Evolutionary conservation across 2,888 invertebrate species (phyloP).

Genomic region (Hypercompe scribonia): DNA sequence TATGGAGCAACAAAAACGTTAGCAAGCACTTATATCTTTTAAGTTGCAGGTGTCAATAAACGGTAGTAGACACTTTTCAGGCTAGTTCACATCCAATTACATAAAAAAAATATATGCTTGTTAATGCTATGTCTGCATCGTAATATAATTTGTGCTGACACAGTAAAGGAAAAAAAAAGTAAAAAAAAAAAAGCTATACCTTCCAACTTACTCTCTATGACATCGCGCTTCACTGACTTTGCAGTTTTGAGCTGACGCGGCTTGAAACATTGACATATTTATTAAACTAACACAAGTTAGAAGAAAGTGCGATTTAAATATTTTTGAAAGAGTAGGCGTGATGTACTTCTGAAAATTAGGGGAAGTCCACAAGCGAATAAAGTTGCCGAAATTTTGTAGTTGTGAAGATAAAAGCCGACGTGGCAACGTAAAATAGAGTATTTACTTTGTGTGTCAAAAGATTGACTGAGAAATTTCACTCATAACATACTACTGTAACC

Average conservation of each 20-base stretch:
- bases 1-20: too few species aligned
- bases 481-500: neutral
- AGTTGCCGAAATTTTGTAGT: neutral
- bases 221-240: neutral
- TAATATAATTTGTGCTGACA: too few species aligned
- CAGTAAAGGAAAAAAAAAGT: too few species aligned
- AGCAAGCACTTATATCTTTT: too few species aligned
- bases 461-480: neutral
- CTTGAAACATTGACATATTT: neutral
- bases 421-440: neutral
- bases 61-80: too few species aligned
- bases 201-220: neutral
- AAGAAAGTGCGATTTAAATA: neutral
- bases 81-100: too few species aligned
- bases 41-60: too few species aligned
- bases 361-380: neutral
- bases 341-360: neutral
- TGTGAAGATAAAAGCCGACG: too few species aligned
- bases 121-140: too few species aligned
- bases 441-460: too few species aligned
- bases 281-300: neutral
- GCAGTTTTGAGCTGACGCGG: neutral
- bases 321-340: neutral
- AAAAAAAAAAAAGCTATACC: too few species aligned
- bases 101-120: too few species aligned